phyloP scores from a whole-genome alignment of 2,113 vertebrate genomes.

The Heliornis fulica region DNA sequence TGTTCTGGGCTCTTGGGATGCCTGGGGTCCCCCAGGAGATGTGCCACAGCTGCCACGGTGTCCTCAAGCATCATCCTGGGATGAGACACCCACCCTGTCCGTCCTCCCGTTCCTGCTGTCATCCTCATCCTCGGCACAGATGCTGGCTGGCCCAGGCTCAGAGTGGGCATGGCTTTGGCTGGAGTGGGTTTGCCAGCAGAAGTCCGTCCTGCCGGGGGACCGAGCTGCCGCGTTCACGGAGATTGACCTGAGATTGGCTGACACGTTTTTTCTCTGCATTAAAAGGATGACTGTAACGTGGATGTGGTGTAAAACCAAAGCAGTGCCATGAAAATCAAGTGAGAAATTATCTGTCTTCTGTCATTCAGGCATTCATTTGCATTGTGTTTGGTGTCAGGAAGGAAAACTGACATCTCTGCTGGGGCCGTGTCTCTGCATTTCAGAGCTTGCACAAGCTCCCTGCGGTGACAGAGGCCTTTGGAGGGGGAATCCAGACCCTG shows the following conservation, averaged over 20 bases:
- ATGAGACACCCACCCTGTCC: fast-evolving
- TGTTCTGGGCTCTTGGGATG: background rate
- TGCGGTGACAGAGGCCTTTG: background rate
- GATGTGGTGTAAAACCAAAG: background rate
- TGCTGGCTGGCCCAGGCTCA: background rate
- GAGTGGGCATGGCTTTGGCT: background rate
- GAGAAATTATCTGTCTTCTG: background rate
- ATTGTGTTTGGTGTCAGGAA: background rate
- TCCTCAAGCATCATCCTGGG: background rate
- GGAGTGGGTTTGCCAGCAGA: background rate
- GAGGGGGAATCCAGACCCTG: background rate
- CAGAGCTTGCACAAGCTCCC: background rate
- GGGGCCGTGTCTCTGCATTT: background rate
- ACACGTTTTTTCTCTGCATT: background rate
- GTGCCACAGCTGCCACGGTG: fast-evolving
- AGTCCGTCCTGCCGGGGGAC: fast-evolving
- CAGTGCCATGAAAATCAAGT: background rate
- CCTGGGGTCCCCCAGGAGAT: fast-evolving
- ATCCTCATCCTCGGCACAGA: fast-evolving
- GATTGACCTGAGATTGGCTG: background rate
- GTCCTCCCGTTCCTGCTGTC: background rate
- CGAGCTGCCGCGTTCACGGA: fast-evolving
- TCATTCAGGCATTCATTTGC: background rate
- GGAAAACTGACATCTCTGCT: background rate
- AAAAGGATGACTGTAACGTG: background rate